Evolutionary conservation across 2,888 invertebrate genomes (phyloP).

Genomic region (Uropetala carovei): DNA sequence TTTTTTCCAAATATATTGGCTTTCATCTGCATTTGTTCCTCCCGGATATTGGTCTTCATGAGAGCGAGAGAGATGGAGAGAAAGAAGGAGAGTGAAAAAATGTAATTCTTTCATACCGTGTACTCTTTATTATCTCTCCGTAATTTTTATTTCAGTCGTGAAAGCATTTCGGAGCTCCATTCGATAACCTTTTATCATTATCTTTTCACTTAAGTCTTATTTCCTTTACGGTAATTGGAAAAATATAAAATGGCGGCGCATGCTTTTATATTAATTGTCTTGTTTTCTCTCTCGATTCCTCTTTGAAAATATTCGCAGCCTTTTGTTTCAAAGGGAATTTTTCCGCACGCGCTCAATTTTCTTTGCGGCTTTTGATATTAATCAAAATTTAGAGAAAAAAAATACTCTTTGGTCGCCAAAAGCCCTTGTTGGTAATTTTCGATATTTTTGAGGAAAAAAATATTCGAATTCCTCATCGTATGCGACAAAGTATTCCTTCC

Average conservation of each 20-base stretch:
- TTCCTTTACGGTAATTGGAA: slow-evolving; percentile 31
- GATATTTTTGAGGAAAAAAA: no score
- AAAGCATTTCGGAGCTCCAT: not conserved
- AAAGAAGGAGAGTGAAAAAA: slow-evolving; percentile 23
- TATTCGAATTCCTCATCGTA: no score
- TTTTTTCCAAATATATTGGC: slow-evolving; percentile 62
- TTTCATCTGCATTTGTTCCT: slow-evolving; percentile 62
- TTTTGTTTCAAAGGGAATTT: slow-evolving; percentile 24
- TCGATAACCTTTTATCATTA: slow-evolving; percentile 51
- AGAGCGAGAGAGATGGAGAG: slow-evolving; percentile 1
- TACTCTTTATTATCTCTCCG: slow-evolving; percentile 18
- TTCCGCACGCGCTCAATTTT: slow-evolving; percentile 7
- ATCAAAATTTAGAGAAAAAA: not conserved
- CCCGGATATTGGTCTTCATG: slow-evolving; percentile 46
- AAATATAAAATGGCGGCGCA: slow-evolving; percentile 13
- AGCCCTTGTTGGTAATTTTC: not conserved
- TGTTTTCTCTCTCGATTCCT: not conserved
- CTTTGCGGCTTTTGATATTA: slow-evolving; percentile 24
- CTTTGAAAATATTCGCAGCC: not conserved
- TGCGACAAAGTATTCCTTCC: no score
- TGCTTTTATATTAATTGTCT: slow-evolving; percentile 24
- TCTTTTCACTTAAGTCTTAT: slow-evolving; percentile 45
- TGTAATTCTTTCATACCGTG: not conserved
- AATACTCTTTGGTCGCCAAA: not conserved
- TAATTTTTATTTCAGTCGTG: not conserved